phyloP scores from a whole-genome alignment of 2,113 vertebrate genomes.

The Castor canadensis region DNA sequence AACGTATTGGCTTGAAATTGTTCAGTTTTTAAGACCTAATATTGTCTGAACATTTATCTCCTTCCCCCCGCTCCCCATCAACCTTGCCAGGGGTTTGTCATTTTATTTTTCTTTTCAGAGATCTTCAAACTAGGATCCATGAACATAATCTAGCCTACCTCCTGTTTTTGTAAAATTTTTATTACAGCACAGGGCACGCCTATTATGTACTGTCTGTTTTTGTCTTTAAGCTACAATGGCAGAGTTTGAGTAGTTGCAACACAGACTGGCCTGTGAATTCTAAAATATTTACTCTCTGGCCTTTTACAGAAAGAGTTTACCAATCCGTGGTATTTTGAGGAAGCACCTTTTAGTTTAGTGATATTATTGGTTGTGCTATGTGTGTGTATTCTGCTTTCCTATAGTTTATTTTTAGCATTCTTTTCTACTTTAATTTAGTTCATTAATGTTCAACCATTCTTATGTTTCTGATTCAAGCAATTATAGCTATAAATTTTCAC shows the following conservation, averaged over 20 bases:
- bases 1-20: not conserved
- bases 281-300: not conserved
- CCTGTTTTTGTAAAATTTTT: not conserved
- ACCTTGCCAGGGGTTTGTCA: not conserved
- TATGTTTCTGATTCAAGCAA: not conserved
- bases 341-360: not conserved
- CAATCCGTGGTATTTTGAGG: not conserved
- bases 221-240: not conserved
- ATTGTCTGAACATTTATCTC: not conserved
- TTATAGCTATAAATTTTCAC: not conserved
- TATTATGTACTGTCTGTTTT: not conserved
- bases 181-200: not conserved
- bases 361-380: not conserved
- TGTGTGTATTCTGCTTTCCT: not conserved
- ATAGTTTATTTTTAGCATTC: not conserved
- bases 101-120: not conserved
- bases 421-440: conserved; percentile 1
- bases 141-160: not conserved
- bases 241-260: not conserved
- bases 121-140: not conserved
- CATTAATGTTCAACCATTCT: not conserved
- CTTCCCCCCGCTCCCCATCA: not conserved
- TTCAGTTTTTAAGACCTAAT: conserved; percentile 28
- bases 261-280: not conserved
- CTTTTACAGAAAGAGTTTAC: not conserved